phyloP scores from a whole-genome alignment of 2,888 invertebrate genomes.

The Hypomecis atomaria region DNA sequence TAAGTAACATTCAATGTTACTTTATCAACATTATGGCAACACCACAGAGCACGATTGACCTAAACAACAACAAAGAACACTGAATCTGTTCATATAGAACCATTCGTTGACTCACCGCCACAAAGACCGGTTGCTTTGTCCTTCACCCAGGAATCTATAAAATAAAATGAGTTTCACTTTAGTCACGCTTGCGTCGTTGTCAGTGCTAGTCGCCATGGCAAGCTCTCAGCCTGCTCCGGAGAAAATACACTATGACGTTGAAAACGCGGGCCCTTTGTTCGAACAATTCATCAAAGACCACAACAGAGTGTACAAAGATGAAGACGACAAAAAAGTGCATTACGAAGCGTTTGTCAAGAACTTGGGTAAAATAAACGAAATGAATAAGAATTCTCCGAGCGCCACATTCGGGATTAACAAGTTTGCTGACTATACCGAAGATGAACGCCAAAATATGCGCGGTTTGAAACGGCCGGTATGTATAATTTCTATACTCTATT shows the following conservation, averaged over 20 bases:
- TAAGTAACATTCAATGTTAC: too few relatives aligned
- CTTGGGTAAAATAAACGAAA: slow-evolving; percentile 17
- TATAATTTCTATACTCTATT: not conserved
- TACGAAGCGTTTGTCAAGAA: slow-evolving; percentile 43
- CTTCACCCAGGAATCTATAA: not conserved
- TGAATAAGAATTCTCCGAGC: slow-evolving; percentile 1
- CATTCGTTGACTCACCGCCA: not conserved
- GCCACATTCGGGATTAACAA: slow-evolving; percentile 22
- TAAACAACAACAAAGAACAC: too few relatives aligned
- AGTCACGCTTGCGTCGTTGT: slow-evolving; percentile 8
- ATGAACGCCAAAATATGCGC: slow-evolving; percentile 3
- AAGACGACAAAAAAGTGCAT: slow-evolving; percentile 46
- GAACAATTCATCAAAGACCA: slow-evolving; percentile 48
- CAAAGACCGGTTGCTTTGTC: not conserved
- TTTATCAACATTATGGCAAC: too few relatives aligned
- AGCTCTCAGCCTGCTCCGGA: not conserved
- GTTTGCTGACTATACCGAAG: slow-evolving; percentile 25
- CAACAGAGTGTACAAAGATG: slow-evolving; percentile 47
- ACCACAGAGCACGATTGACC: too few relatives aligned
- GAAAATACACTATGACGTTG: slow-evolving; percentile 39
- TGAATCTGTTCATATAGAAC: not conserved
- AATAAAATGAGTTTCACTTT: slow-evolving; percentile 6
- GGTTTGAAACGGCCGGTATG: slow-evolving; percentile 5
- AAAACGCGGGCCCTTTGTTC: slow-evolving; percentile 45
- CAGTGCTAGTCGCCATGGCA: slow-evolving; percentile 18